Percentiles rank a stretch among this genome's conserved stretches.
These are phyloP conservation scores for Tachuris rubrigastra DNA, from an alignment of 2,113 vertebrate genomes.

Conservation along the genomic window DNA sequence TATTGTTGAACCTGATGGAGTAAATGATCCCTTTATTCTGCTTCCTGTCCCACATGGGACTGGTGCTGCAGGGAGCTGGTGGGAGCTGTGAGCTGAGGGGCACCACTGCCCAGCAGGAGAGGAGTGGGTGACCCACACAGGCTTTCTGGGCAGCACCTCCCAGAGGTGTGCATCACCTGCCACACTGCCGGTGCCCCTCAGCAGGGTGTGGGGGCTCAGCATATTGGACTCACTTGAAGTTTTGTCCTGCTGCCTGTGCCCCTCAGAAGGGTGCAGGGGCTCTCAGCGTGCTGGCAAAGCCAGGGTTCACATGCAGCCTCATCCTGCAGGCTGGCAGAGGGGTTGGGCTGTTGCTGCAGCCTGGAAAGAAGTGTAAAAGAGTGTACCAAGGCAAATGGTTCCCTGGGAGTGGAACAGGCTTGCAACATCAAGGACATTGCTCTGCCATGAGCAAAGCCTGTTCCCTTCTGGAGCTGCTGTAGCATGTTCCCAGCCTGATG, in stretches of 20 bases:
- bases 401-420: not conserved
- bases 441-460: not conserved
- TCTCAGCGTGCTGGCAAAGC: not conserved
- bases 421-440: not conserved
- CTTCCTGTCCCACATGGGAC: fast-evolving
- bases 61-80: not conserved
- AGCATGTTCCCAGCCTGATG: not conserved
- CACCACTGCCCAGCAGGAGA: not conserved
- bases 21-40: not conserved
- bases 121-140: not conserved
- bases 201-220: not conserved
- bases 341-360: not conserved
- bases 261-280: not conserved
- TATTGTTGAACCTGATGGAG: not conserved
- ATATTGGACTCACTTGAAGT: too few relatives aligned
- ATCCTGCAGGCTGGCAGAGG: not conserved
- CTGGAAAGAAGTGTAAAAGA: not conserved
- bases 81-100: not conserved
- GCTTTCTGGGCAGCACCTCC: not conserved
- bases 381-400: not conserved
- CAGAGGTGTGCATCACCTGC: not conserved
- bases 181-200: not conserved
- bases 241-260: not conserved
- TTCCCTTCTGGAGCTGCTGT: not conserved
- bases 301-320: fast-evolving